phyloP scores from a whole-genome alignment of 2,113 vertebrate species.

The Dicerorhinus sumatrensis region DNA sequence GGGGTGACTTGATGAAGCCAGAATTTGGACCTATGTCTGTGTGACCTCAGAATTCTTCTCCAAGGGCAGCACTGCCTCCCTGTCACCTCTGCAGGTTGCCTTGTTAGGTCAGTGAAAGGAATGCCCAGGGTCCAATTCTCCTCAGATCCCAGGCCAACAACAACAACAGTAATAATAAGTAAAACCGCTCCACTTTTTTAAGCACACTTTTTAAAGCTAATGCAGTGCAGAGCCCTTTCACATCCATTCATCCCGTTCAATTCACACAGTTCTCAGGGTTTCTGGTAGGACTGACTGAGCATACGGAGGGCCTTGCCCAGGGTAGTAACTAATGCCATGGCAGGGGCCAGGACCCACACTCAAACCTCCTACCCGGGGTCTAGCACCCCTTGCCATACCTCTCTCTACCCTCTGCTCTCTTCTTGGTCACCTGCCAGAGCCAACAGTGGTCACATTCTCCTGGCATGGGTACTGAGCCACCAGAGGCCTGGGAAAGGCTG shows the following conservation, averaged over 20 bases:
- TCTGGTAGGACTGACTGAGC: neutral
- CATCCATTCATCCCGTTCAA: accelerated
- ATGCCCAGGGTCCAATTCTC: neutral
- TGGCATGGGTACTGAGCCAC: neutral
- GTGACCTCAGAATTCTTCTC: neutral
- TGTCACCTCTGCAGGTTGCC: neutral
- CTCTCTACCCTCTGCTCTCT: neutral
- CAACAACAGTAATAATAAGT: neutral
- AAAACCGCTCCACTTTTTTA: neutral
- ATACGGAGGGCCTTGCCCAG: too few relatives aligned
- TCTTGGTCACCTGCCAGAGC: neutral
- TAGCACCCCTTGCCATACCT: neutral
- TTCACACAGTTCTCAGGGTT: neutral
- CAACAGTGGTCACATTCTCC: neutral
- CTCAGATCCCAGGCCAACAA: neutral
- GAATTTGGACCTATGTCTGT: neutral
- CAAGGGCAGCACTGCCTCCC: neutral
- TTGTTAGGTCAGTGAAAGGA: neutral
- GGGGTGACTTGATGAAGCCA: neutral
- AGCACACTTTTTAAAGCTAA: neutral
- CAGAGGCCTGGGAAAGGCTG: neutral
- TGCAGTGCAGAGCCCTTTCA: accelerated
- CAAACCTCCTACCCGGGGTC: accelerated
- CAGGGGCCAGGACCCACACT: neutral
- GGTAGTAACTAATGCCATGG: neutral